phyloP scores from a whole-genome alignment of 37 sponge, comb jelly and placozoan species.

The Halisarca cf. caerulea region DNA sequence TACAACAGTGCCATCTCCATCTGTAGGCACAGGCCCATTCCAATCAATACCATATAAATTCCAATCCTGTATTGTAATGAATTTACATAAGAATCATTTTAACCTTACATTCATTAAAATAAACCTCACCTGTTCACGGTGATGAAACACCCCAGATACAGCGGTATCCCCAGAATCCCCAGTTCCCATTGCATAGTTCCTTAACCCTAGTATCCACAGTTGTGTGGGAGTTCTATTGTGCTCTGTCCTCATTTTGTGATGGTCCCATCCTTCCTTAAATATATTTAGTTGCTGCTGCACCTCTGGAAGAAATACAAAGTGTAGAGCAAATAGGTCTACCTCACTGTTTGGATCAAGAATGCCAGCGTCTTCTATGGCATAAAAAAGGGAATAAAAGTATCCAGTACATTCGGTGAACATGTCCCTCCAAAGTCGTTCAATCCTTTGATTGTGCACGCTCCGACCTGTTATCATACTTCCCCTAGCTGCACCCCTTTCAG shows the following conservation, averaged over 20 bases:
- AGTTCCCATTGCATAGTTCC: background rate
- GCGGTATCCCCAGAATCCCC: background rate
- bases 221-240: slow-evolving; percentile 39
- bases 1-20: background rate
- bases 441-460: slow-evolving; percentile 71
- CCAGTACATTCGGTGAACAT: slow-evolving; percentile 40
- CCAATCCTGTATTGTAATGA: slow-evolving; percentile 1
- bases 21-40: slow-evolving; percentile 30
- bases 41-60: slow-evolving; percentile 41
- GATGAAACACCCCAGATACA: background rate
- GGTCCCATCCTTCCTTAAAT: slow-evolving; percentile 48
- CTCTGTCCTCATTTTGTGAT: slow-evolving; percentile 42
- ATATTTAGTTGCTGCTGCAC: slow-evolving; percentile 39
- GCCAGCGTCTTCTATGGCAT: slow-evolving; percentile 38
- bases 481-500: slow-evolving; percentile 63
- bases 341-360: slow-evolving; percentile 29
- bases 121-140: background rate
- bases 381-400: slow-evolving; percentile 52
- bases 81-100: background rate
- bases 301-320: slow-evolving; percentile 40
- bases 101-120: background rate
- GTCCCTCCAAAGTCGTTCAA: slow-evolving; percentile 73
- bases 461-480: slow-evolving; percentile 57
- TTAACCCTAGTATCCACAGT: slow-evolving; percentile 34
- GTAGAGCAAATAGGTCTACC: slow-evolving; percentile 54